These are phyloP conservation scores for Nannoperca obscura DNA, from an alignment of 2,797 vertebrate genomes.

Conservation along the genomic window DNA sequence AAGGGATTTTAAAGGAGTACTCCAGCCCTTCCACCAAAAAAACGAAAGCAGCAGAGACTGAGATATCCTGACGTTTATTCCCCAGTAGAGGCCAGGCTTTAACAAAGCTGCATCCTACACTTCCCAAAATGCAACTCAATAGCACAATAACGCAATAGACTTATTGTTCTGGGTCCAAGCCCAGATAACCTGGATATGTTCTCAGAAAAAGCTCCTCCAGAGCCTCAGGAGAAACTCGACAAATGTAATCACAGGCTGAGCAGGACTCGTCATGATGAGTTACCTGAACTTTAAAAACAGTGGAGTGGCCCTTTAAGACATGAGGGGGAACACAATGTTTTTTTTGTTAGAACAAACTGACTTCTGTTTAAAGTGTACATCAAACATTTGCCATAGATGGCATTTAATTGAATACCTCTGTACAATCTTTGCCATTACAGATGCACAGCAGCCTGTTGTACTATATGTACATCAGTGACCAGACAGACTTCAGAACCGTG, in stretches of 20 bases:
- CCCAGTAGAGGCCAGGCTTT: no score
- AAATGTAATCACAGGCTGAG: neutral
- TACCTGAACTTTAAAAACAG: slow-evolving; percentile 4
- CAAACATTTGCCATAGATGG: no score
- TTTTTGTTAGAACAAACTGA: neutral
- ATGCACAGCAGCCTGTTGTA: slow-evolving; percentile 6
- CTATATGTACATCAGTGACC: neutral
- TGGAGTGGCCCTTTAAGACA: slow-evolving; percentile 7
- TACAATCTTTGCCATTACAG: neutral
- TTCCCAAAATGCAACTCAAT: neutral
- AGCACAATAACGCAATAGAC: no score
- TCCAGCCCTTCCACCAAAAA: no score
- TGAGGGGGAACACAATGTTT: neutral
- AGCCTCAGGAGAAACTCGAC: neutral
- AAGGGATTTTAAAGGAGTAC: no score
- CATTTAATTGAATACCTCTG: neutral
- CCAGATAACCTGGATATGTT: neutral
- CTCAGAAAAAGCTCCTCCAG: neutral
- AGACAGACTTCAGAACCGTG: slow-evolving; percentile 74
- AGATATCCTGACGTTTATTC: neutral
- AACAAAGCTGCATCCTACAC: neutral
- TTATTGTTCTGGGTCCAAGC: neutral
- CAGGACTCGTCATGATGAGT: neutral
- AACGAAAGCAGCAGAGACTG: neutral
- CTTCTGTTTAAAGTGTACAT: neutral